A percentile compares a stretch with the other conserved stretches of the same genome.
These are phyloP conservation scores for Acrocyrtus sp. DNA, from an alignment of 2,888 invertebrate genomes.

Conservation along the genomic window DNA sequence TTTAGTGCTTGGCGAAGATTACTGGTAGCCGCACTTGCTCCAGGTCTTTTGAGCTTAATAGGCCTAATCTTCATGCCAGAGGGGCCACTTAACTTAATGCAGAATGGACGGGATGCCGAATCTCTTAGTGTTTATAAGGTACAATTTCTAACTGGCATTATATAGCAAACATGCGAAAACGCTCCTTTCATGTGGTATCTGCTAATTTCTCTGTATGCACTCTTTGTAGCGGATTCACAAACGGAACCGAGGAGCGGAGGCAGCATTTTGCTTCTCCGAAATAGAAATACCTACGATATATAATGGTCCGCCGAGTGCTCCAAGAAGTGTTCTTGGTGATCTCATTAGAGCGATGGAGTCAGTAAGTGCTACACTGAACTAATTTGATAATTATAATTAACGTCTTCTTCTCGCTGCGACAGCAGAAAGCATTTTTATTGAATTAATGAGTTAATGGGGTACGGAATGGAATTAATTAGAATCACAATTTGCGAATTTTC, in stretches of 20 bases:
- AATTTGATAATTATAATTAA: too few species aligned
- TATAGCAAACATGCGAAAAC: neutral
- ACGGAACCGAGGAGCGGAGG: conserved; percentile 56
- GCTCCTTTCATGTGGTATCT: conserved; percentile 1
- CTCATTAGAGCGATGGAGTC: conserved; percentile 58
- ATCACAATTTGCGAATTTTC: too few species aligned
- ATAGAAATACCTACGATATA: conserved; percentile 60
- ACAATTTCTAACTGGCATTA: too few species aligned
- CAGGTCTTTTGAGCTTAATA: conserved; percentile 76
- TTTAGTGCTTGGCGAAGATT: conserved; percentile 82
- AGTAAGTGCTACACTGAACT: too few species aligned
- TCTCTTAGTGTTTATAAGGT: conserved; percentile 80
- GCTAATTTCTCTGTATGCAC: neutral
- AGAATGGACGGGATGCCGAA: conserved; percentile 80
- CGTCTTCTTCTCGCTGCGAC: too few species aligned
- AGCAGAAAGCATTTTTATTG: too few species aligned
- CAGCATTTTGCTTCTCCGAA: conserved; percentile 61
- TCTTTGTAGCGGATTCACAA: conserved; percentile 58
- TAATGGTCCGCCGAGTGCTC: conserved; percentile 45
- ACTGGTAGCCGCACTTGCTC: conserved; percentile 76
- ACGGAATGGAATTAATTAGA: too few species aligned
- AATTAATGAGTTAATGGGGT: too few species aligned
- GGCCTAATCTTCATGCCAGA: conserved; percentile 80
- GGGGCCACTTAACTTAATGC: conserved; percentile 78
- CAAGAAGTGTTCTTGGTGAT: conserved; percentile 61